These are phyloP conservation scores for Ceratosolen solmsi DNA, from an alignment of 1,140 invertebrate species.

Conservation along the genomic window DNA sequence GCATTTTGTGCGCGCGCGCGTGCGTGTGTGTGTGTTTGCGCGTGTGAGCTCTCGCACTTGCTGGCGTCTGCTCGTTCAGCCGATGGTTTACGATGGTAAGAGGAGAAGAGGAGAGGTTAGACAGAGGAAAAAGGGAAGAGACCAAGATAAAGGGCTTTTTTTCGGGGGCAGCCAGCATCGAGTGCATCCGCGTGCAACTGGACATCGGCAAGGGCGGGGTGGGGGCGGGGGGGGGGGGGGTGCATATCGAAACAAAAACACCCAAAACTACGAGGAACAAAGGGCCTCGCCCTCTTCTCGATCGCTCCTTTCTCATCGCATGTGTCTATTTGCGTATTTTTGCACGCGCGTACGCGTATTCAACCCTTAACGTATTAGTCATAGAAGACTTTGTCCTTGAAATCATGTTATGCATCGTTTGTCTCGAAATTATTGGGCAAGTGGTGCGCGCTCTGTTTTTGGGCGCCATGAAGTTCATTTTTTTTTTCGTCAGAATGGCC, in stretches of 20 bases:
- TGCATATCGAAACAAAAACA: slow-evolving; percentile 11
- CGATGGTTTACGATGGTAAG: not conserved
- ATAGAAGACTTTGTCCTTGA: not conserved
- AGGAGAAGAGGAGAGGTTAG: not conserved
- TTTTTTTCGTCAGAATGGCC: not conserved
- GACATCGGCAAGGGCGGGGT: not conserved
- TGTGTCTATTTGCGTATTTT: not conserved
- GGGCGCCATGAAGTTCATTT: not conserved
- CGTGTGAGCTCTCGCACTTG: too few relatives aligned
- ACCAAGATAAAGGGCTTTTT: slow-evolving; percentile 21
- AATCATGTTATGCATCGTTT: not conserved
- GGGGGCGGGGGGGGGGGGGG: not conserved
- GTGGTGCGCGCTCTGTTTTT: not conserved
- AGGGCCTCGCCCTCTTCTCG: not conserved
- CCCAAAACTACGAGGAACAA: not conserved
- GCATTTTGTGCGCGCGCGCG: too few relatives aligned
- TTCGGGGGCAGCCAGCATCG: not conserved
- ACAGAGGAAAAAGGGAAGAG: not conserved
- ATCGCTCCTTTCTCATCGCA: not conserved
- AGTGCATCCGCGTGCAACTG: slow-evolving; percentile 3
- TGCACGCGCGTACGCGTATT: not conserved
- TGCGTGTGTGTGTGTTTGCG: too few relatives aligned
- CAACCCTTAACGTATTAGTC: not conserved
- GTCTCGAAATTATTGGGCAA: not conserved
- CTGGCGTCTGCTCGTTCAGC: not conserved